These are phyloP conservation scores for Grus americana DNA, from an alignment of 2,113 vertebrate genomes.

Conservation along the genomic window DNA sequence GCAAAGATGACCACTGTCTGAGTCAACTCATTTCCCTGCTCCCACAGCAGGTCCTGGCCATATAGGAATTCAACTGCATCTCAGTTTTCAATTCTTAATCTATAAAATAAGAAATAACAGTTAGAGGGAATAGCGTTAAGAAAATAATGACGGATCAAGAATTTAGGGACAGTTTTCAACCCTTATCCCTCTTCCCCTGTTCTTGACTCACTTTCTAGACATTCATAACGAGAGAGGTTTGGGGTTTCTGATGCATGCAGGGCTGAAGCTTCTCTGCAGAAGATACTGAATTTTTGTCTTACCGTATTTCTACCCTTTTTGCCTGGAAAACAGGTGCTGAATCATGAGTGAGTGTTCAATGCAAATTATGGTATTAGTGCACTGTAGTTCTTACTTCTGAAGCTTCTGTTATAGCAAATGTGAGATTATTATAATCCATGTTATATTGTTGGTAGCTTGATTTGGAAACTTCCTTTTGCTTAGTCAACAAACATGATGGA, in stretches of 20 bases:
- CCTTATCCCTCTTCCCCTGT: too few species aligned
- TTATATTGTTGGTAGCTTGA: neutral
- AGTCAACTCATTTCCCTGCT: neutral
- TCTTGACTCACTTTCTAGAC: neutral
- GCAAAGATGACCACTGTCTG: neutral
- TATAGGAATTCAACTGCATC: neutral
- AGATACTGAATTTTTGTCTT: neutral
- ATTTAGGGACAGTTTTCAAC: neutral
- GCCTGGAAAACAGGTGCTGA: neutral
- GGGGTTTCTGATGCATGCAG: neutral
- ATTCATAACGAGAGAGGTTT: neutral
- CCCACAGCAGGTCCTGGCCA: neutral
- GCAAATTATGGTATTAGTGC: neutral
- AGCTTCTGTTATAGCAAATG: neutral
- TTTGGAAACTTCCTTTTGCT: neutral
- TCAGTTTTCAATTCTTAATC: neutral
- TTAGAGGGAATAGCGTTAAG: neutral
- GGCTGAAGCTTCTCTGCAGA: neutral
- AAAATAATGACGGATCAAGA: neutral
- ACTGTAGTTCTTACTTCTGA: neutral
- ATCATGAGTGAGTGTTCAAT: rapidly evolving
- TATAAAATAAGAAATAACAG: neutral
- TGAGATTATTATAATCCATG: neutral
- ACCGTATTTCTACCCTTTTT: neutral
- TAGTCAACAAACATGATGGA: neutral